Percentiles rank a stretch among this genome's conserved stretches.
Conservation (phyloP, 2,797 vertebrate genomes). For the Cryptoprocta ferox region DNA sequence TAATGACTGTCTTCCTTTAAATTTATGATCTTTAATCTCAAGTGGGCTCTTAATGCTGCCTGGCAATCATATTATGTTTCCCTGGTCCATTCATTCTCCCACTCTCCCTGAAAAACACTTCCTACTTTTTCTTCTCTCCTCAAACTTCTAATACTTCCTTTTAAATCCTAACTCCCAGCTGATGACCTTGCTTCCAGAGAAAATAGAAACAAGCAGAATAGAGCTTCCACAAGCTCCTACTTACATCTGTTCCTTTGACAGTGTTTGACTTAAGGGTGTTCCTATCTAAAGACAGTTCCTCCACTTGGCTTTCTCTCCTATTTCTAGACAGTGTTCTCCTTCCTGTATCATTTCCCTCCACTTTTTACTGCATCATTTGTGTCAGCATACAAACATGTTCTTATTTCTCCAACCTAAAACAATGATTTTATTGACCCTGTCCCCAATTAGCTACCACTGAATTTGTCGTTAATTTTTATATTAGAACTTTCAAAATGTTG, state of each 20-base stretch:
- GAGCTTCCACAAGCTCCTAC: not conserved
- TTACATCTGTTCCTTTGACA: not conserved
- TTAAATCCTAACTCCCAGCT: not conserved
- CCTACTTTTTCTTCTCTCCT: slow-evolving; percentile 31
- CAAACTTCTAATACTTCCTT: slow-evolving; percentile 9
- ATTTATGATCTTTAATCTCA: slow-evolving; percentile 63
- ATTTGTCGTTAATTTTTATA: not conserved
- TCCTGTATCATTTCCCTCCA: not conserved
- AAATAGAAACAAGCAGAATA: slow-evolving; percentile 43
- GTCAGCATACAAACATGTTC: not conserved
- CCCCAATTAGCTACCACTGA: not conserved
- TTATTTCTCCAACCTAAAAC: slow-evolving; percentile 4
- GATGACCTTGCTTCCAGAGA: slow-evolving; percentile 29
- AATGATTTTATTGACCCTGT: not conserved
- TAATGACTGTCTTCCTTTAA: slow-evolving; percentile 39
- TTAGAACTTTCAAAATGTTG: not conserved
- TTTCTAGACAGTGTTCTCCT: not conserved
- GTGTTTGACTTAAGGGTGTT: not conserved
- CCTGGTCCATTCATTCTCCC: slow-evolving; percentile 39
- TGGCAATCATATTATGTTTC: slow-evolving; percentile 62
- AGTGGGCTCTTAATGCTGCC: slow-evolving; percentile 31
- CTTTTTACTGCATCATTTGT: slow-evolving; percentile 39
- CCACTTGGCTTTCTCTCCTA: not conserved
- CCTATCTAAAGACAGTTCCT: not conserved
- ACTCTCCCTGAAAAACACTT: slow-evolving; percentile 56